phyloP scores from a whole-genome alignment of 2,888 invertebrate species.

The Cybosia mesomella region DNA sequence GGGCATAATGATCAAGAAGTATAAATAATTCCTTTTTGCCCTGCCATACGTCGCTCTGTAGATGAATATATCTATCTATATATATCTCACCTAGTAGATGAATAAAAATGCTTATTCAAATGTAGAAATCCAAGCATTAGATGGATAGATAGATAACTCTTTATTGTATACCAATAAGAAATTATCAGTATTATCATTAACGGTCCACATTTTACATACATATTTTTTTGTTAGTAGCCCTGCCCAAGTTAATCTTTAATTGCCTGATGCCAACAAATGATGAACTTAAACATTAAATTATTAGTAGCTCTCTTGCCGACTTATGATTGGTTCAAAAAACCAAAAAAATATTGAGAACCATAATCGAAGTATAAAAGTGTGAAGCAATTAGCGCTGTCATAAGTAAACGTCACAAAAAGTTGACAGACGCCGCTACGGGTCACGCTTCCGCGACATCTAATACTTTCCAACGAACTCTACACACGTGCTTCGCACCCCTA shows the following conservation, averaged over 20 bases:
- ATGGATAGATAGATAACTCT: no score
- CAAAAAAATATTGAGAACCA: neutral
- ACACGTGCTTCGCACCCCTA: constrained; percentile 64
- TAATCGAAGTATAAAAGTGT: constrained; percentile 46
- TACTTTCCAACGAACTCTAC: constrained; percentile 54
- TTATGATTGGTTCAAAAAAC: neutral
- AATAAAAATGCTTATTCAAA: neutral
- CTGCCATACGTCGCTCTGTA: neutral
- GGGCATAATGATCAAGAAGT: rapidly evolving
- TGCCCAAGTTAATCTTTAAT: neutral
- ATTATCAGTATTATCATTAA: no score
- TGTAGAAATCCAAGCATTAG: no score
- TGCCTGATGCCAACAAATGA: neutral
- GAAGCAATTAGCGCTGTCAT: constrained; percentile 73
- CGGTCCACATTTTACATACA: no score
- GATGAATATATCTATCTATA: no score
- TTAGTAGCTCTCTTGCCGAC: neutral
- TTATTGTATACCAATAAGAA: no score
- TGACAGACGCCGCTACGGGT: constrained; percentile 68
- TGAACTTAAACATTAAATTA: neutral
- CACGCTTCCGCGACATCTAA: constrained; percentile 75
- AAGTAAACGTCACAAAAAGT: constrained; percentile 57
- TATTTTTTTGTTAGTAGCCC: neutral
- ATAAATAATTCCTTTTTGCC: neutral
- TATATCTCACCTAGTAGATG: neutral